phyloP scores from a whole-genome alignment of 2,888 invertebrate species.

The Branchinecta sandiegonensis region DNA sequence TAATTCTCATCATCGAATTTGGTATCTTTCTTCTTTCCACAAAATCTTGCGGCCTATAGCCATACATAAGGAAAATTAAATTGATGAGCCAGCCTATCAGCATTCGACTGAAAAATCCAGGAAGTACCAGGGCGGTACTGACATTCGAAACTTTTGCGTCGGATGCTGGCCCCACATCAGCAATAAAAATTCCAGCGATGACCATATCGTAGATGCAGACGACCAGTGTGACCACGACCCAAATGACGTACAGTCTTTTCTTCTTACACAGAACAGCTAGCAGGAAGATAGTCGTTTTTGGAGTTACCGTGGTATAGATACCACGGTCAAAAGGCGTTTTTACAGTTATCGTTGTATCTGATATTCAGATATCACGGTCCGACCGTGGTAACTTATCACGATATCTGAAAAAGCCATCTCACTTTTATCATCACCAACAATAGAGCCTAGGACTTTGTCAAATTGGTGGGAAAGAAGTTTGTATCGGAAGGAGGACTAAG shows the following conservation, averaged over 20 bases:
- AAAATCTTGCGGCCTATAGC: not conserved
- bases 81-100: slow-evolving; percentile 1
- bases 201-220: not conserved
- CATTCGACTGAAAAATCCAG: not conserved
- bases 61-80: not conserved
- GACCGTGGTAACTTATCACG: too few species aligned
- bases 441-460: too few species aligned
- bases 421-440: too few species aligned
- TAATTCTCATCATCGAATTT: not conserved
- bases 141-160: not conserved
- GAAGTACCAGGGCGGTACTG: not conserved
- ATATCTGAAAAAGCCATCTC: too few species aligned
- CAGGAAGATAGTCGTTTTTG: too few species aligned
- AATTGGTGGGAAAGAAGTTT: too few species aligned
- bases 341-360: too few species aligned
- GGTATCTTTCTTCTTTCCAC: slow-evolving; percentile 12
- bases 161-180: not conserved
- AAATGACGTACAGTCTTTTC: slow-evolving; percentile 1
- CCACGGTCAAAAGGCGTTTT: too few species aligned
- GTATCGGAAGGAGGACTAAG: too few species aligned
- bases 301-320: too few species aligned
- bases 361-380: too few species aligned
- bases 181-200: slow-evolving; percentile 4
- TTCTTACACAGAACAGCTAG: not conserved
- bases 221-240: not conserved